These are phyloP conservation scores for Proctacanthus coquilletti DNA, from an alignment of 1,140 invertebrate species.

Conservation along the genomic window DNA sequence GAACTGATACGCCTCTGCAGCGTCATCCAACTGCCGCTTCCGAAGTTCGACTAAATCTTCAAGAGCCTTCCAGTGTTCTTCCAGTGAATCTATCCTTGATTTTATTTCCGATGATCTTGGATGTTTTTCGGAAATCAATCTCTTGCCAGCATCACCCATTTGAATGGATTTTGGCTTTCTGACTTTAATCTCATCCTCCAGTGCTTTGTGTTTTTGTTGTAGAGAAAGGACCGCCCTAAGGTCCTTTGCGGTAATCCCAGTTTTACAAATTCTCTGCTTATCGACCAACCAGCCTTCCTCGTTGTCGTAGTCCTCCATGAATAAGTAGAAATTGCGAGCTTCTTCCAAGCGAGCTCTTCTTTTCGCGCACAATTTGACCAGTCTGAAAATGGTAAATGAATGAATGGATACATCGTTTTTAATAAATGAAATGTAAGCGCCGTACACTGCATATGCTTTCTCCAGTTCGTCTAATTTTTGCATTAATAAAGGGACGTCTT, in stretches of 20 bases:
- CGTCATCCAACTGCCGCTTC: slow-evolving; percentile 79
- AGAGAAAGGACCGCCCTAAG: slow-evolving; percentile 74
- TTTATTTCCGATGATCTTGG: slow-evolving; percentile 61
- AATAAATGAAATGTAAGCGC: slow-evolving; percentile 3
- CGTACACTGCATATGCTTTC: slow-evolving; percentile 50
- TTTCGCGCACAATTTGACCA: slow-evolving; percentile 43
- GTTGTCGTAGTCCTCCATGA: slow-evolving; percentile 85
- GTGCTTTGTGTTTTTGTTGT: slow-evolving; percentile 86
- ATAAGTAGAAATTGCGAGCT: slow-evolving; percentile 85
- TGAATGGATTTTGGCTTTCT: slow-evolving; percentile 67
- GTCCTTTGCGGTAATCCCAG: slow-evolving; percentile 86
- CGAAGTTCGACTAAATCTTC: slow-evolving; percentile 68
- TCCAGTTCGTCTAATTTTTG: slow-evolving; percentile 56
- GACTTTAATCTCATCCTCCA: slow-evolving; percentile 85
- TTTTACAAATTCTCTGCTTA: slow-evolving; percentile 78
- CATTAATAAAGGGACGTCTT: slow-evolving; percentile 48
- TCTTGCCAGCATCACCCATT: slow-evolving; percentile 53
- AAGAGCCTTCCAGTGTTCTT: slow-evolving; percentile 72
- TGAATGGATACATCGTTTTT: no score
- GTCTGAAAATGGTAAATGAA: slow-evolving; percentile 27
- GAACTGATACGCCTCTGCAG: slow-evolving; percentile 86
- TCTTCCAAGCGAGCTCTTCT: slow-evolving; percentile 74
- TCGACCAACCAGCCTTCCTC: slow-evolving; percentile 89
- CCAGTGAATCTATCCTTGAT: slow-evolving; percentile 61
- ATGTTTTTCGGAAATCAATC: slow-evolving; percentile 60